Evolutionary conservation across 2,888 invertebrate species (phyloP).

Genomic region (Ernsta delagoae): DNA sequence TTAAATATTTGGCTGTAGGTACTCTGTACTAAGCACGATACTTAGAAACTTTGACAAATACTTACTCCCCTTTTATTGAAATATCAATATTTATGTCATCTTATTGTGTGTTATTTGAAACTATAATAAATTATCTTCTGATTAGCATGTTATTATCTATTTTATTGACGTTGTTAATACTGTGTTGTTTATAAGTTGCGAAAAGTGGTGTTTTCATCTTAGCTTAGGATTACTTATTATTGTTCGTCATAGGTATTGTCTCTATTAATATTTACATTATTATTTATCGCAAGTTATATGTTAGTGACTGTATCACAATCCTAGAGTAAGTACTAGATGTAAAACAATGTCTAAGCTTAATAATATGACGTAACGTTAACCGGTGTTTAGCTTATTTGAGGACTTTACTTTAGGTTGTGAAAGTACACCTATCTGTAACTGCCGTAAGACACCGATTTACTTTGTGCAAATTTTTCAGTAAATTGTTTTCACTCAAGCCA

Average conservation of each 20-base stretch:
- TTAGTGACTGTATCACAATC: too few species aligned
- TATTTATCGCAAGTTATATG: too few species aligned
- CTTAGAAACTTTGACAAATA: conserved; percentile 21
- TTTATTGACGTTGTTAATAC: not conserved
- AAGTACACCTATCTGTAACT: too few species aligned
- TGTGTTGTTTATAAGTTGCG: not conserved
- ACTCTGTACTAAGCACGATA: conserved; percentile 14
- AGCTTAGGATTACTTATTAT: too few species aligned
- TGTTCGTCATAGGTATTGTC: too few species aligned
- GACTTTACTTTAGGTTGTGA: too few species aligned
- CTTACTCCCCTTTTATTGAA: conserved; percentile 6
- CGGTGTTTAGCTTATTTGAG: too few species aligned
- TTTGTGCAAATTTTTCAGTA: not conserved
- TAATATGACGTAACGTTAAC: too few species aligned
- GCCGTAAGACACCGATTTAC: too few species aligned
- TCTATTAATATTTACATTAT: too few species aligned
- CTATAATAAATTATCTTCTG: not conserved
- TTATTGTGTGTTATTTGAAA: conserved; percentile 6
- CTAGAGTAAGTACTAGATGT: too few species aligned
- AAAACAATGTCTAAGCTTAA: too few species aligned
- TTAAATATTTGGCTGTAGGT: conserved; percentile 14
- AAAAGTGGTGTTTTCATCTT: not conserved
- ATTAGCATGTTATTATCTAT: not conserved
- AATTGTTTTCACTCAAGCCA: not conserved
- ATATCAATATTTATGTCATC: conserved; percentile 16